phyloP scores from a whole-genome alignment of 2,113 vertebrate species.

The Nannobrachium achirus region DNA sequence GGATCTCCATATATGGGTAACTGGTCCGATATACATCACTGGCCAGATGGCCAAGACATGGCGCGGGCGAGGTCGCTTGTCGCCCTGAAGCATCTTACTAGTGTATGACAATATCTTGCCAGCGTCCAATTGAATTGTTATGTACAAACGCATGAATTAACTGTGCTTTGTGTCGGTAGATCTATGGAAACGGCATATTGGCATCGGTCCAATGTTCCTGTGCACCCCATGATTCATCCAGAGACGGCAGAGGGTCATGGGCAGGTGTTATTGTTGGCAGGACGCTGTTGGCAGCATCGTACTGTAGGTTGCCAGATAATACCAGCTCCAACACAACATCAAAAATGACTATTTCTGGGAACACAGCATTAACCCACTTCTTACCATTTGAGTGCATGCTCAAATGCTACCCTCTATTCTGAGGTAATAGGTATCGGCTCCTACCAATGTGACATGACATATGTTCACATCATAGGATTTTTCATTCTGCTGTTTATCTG shows the following conservation, averaged over 20 bases:
- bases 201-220: not conserved
- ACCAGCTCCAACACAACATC: not conserved
- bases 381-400: not conserved
- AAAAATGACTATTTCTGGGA: conserved; percentile 1
- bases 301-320: not conserved
- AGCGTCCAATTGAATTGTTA: no score
- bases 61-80: no score
- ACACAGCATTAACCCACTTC: conserved; percentile 19
- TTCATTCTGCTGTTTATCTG: conserved; percentile 45
- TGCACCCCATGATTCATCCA: not conserved
- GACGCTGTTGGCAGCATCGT: not conserved
- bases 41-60: no score
- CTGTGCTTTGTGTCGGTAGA: not conserved
- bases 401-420: not conserved
- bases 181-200: not conserved
- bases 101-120: no score
- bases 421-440: conserved; percentile 24
- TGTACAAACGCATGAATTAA: not conserved
- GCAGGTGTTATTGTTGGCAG: not conserved
- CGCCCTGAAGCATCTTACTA: no score
- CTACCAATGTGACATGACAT: conserved; percentile 38
- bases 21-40: no score
- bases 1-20: no score
- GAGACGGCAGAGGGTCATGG: not conserved
- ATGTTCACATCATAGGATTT: conserved; percentile 48